Base-by-base conservation (phyloP, 2,888 invertebrate genomes). In the Cheilosia impressa region DNA sequence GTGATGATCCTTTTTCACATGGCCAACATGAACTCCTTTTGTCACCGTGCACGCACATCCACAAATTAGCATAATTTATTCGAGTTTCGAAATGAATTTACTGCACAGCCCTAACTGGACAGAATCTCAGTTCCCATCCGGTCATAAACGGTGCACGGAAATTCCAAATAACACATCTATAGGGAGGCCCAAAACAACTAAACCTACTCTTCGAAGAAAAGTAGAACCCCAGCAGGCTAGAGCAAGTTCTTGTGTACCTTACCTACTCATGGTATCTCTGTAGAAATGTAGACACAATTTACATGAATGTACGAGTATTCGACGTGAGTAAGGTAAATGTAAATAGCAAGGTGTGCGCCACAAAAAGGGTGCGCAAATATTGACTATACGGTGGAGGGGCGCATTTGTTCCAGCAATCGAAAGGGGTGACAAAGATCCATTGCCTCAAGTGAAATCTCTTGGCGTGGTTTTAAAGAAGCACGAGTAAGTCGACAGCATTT, bases 21-120 rank as follows among this genome's bases (percentile, higher is more conserved):
- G 66, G 22, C 50, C 75, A 60, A 80, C 58, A 34, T 75, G 75
- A 76, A 69, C 77, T 72, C 57, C 81, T 85, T 72, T 85, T 85
- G 85, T 85, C 85, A 77, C 19, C 72, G 53, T 77, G 60, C 85
- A 85, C 81, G 84, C 84, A 84, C 80, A 76, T 63, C 71, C 63
- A 76, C 31, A 62, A 84, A 85, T 85, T 81, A 68, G 63, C 85
- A 85, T 85, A 85, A 85, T 85, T 85, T 85, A 85, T 85, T 72
- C 85, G 38, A 38, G 10, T 38, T 27, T 31, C 31, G 31, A 31
- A 31, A 31, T 43, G 63, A 76, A 85, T 77, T 27, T 52, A 47
- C 43, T 57, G 41, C 68, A 57, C 53, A 63, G 71, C 66, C 81
- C 13, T 38, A 72, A 63, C 81, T 72, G 72, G 57, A 76, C 81